These are phyloP conservation scores for Cyclophora albipunctata DNA, from an alignment of 2,888 invertebrate genomes.

Conservation along the genomic window DNA sequence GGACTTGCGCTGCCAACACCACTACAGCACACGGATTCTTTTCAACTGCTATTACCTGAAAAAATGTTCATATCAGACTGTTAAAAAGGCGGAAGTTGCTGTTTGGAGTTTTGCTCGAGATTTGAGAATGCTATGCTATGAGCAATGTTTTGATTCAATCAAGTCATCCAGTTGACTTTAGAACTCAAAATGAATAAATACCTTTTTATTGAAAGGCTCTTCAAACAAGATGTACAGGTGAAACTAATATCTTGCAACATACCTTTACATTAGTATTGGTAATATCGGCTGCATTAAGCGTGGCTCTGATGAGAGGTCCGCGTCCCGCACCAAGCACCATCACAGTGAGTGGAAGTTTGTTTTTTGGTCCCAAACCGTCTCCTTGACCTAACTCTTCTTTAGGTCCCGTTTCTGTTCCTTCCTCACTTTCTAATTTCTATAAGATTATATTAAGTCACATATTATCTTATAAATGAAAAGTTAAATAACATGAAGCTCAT, in stretches of 20 bases:
- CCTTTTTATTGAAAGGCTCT: too few species aligned
- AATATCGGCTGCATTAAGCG: slow-evolving; percentile 86
- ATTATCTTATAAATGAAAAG: too few species aligned
- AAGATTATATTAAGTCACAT: neutral
- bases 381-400: slow-evolving; percentile 23
- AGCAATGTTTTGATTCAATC: too few species aligned
- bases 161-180: too few species aligned
- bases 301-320: slow-evolving; percentile 94
- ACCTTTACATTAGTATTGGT: slow-evolving; percentile 82
- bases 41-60: slow-evolving; percentile 91
- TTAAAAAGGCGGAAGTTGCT: too few species aligned
- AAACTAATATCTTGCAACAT: neutral
- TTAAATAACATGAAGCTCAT: too few species aligned
- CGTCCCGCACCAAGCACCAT: slow-evolving; percentile 97
- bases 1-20: slow-evolving; percentile 83
- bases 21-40: slow-evolving; percentile 98
- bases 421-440: neutral
- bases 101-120: too few species aligned
- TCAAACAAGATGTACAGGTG: too few species aligned
- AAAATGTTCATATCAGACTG: neutral
- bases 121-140: too few species aligned
- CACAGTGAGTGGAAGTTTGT: slow-evolving; percentile 67
- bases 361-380: slow-evolving; percentile 31
- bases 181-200: too few species aligned
- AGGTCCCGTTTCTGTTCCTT: neutral